Conservation (phyloP, 1,140 invertebrate species). For the Wasmannia auropunctata region DNA sequence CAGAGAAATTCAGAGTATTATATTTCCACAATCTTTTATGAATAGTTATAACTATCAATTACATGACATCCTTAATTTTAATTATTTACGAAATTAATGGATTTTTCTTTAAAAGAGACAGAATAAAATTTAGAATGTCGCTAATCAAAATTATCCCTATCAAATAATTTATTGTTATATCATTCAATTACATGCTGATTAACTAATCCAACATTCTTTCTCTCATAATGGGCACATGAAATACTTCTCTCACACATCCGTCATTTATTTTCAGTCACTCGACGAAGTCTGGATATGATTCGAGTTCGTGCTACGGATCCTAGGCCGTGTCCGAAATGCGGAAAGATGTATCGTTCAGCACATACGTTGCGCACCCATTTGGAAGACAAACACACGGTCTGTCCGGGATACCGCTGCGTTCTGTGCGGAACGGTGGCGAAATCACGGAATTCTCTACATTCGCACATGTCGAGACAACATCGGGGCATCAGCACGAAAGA, state of each 20-base stretch:
- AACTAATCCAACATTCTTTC: neutral
- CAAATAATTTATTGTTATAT: neutral
- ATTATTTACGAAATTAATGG: constrained; percentile 11
- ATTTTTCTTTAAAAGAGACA: neutral
- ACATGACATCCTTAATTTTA: neutral
- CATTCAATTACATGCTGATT: neutral
- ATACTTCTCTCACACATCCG: neutral
- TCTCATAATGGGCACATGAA: neutral
- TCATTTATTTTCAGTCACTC: constrained; percentile 87
- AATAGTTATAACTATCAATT: neutral
- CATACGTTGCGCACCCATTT: constrained; percentile 95
- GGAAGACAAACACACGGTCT: constrained; percentile 96
- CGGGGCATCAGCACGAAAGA: constrained; percentile 96
- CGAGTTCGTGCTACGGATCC: constrained; percentile 95
- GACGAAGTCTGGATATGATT: constrained; percentile 92
- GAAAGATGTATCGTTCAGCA: constrained; percentile 96
- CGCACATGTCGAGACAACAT: constrained; percentile 96
- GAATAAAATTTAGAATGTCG: neutral
- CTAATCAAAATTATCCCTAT: neutral
- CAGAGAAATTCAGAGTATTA: constrained; percentile 71
- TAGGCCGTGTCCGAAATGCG: constrained; percentile 95
- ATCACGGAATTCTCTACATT: constrained; percentile 95
- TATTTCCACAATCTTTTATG: neutral
- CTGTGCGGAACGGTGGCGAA: constrained; percentile 96
- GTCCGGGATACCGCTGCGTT: constrained; percentile 95